Evolutionary conservation across 2,888 invertebrate species (phyloP), one percentile per base, ranked within the genome.

Genomic region (Apantesis nais): DNA sequence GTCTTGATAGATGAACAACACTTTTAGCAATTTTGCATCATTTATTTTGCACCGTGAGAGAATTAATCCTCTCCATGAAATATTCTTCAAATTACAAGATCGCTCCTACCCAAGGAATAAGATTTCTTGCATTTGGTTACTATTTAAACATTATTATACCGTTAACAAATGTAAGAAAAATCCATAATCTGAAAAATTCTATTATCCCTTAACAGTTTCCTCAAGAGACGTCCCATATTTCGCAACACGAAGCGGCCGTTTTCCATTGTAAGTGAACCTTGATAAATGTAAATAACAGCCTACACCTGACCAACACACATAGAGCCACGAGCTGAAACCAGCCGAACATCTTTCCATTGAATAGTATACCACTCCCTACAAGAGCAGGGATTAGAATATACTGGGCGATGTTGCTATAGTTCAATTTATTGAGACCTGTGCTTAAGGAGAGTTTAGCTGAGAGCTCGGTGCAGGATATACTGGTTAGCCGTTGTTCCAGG

Each of bases 171-270:
- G 58, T 5, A 29, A 29, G 29, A 66, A 70, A 72, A 12, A 62
- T 65, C 66, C 34, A 75, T 39, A 72, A 74, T 71, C 11, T 29
- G 74, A 78, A 74, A 80, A 78, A 80, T 80, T 72, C 73, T 72
- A 80, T 84, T 83, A 81, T 83, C 81, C 83, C 82, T 79, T 79
- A 75, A 78, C 85, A 84, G 85, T 86, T 88, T 90, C 87, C 92
- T 91, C 92, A 79, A 76, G 92, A 90, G 90, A 86, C 87, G 86
- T 86, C 88, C 91, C 88, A 92, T 91, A 93, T 93, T 92, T 93
- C 87, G 91, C 90, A 92, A 58, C 29, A 90, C 87, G 86, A 90
- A 88, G 88, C 88, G 88, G 87, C 86, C 86, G 84, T 85, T 88
- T 85, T 85, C 90, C 87, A 90, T 92, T 90, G 90, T 91, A 88